These are phyloP conservation scores for Mareca strepera DNA, from an alignment of 2,797 vertebrate genomes.

Conservation along the genomic window DNA sequence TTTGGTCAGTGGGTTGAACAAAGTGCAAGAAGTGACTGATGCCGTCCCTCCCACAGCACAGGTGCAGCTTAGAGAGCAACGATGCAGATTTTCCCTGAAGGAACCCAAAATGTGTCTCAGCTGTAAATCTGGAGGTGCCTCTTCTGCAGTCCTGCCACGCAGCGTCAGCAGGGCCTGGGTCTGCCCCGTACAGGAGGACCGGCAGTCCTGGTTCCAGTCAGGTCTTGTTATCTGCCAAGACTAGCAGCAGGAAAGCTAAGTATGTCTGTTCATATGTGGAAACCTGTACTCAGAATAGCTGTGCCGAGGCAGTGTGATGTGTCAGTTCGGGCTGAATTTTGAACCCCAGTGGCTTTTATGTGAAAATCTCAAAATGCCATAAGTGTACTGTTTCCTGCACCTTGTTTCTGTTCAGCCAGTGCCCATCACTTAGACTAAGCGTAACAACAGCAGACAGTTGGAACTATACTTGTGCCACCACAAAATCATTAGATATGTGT, in stretches of 20 bases:
- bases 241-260: neutral
- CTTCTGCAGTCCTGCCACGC: neutral
- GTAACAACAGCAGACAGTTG: neutral
- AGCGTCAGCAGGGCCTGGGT: neutral
- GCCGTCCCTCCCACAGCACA: neutral
- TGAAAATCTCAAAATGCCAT: neutral
- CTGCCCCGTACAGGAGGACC: neutral
- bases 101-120: neutral
- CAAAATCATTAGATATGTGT: neutral
- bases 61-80: neutral
- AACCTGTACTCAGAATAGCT: neutral
- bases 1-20: neutral
- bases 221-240: neutral
- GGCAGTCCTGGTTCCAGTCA: neutral
- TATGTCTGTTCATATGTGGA: neutral
- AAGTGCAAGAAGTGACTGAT: neutral
- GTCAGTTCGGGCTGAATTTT: neutral
- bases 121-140: neutral
- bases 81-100: neutral
- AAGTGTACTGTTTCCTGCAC: neutral
- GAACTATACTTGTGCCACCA: neutral
- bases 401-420: neutral
- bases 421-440: neutral
- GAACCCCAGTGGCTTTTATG: neutral
- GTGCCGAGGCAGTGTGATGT: accelerated